Conservation (phyloP, 2,113 vertebrate species). For the Protobothrops mucrosquamatus region DNA sequence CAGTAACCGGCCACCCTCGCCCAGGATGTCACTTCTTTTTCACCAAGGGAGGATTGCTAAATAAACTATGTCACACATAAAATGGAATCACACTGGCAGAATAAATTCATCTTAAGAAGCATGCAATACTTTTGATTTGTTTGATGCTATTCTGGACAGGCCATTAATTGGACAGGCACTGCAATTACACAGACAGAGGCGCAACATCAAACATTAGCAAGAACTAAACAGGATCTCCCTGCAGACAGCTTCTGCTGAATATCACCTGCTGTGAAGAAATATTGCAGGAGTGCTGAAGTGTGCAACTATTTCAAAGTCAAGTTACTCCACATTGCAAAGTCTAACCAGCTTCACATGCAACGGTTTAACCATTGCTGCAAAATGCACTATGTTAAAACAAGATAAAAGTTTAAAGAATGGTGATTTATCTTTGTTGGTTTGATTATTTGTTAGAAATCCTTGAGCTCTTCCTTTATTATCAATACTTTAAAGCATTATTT, state of each 20-base stretch:
- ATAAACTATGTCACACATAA: background rate
- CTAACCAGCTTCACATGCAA: slow-evolving; percentile 28
- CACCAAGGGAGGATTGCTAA: background rate
- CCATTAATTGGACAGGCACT: slow-evolving; percentile 13
- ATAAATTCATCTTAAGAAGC: background rate
- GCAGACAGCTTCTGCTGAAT: background rate
- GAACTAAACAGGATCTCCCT: background rate
- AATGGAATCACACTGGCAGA: background rate
- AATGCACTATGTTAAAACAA: slow-evolving; percentile 13
- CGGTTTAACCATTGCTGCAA: background rate
- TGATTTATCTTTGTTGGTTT: background rate
- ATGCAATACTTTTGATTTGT: background rate
- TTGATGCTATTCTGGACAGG: background rate
- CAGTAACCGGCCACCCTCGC: too few species aligned
- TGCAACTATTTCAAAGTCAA: slow-evolving; percentile 1
- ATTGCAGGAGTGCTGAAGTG: background rate
- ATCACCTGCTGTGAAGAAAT: background rate
- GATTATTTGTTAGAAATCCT: slow-evolving; percentile 24
- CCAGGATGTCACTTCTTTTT: too few species aligned
- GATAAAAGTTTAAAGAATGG: slow-evolving; percentile 7
- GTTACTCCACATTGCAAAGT: background rate
- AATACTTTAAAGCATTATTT: slow-evolving; percentile 22
- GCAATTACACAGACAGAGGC: background rate
- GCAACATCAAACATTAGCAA: background rate
- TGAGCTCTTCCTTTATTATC: background rate